Conservation (phyloP, 2,797 vertebrate species). For the Apodemus agrarius region DNA sequence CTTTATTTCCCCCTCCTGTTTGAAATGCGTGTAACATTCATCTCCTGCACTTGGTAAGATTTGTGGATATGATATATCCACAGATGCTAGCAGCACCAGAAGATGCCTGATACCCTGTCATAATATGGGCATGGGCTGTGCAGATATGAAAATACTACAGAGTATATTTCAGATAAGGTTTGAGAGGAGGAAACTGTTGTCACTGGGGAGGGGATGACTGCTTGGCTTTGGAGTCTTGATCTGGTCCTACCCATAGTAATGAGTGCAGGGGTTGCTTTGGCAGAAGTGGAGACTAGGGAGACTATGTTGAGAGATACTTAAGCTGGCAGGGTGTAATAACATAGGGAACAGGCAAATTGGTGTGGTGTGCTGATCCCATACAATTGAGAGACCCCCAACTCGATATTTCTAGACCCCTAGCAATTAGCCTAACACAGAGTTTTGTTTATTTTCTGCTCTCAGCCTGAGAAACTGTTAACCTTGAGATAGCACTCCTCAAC, state of each 20-base stretch:
- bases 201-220: too few species aligned
- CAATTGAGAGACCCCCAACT: too few species aligned
- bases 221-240: background rate
- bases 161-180: background rate
- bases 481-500: too few species aligned
- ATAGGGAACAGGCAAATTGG: fast-evolving
- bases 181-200: background rate
- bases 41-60: background rate
- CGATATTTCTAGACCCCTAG: too few species aligned
- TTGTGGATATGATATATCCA: background rate
- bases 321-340: background rate
- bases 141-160: background rate
- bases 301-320: background rate
- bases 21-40: background rate
- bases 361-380: fast-evolving
- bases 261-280: background rate
- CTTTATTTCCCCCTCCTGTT: background rate
- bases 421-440: too few species aligned
- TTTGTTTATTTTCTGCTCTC: too few species aligned
- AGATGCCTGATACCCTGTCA: background rate
- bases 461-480: too few species aligned
- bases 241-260: background rate
- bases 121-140: background rate
- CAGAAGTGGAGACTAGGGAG: background rate
- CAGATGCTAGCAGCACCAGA: background rate